phyloP scores from a whole-genome alignment of 1,140 invertebrate species.

The Lysiphlebus fabarum region DNA sequence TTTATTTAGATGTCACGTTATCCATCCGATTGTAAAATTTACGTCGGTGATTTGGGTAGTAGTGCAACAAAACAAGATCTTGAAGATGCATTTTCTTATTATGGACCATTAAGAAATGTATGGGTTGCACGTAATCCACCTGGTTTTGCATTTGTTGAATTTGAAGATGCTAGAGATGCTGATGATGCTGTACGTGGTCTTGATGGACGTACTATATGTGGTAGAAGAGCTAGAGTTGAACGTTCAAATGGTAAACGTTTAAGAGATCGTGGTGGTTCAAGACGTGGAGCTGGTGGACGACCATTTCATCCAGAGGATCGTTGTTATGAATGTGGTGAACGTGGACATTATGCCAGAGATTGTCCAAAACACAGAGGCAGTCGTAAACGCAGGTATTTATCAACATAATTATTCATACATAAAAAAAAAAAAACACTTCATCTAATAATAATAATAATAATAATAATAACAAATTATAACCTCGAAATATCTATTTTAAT shows the following conservation, averaged over 20 bases:
- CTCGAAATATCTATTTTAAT: too few species aligned
- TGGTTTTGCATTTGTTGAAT: constrained; percentile 95
- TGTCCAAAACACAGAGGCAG: constrained; percentile 65
- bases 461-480: not conserved
- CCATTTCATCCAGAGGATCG: constrained; percentile 79
- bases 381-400: constrained; percentile 59
- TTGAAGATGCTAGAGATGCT: constrained; percentile 85
- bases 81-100: constrained; percentile 92
- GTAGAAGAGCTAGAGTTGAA: constrained; percentile 86
- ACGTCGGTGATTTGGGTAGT: constrained; percentile 90
- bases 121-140: constrained; percentile 93
- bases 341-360: constrained; percentile 88
- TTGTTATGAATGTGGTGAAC: constrained; percentile 89
- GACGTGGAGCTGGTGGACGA: constrained; percentile 61
- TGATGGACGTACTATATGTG: constrained; percentile 80
- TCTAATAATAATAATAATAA: not conserved
- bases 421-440: constrained; percentile 5
- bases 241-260: constrained; percentile 77
- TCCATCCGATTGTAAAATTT: constrained; percentile 89
- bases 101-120: constrained; percentile 88
- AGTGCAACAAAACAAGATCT: constrained; percentile 87
- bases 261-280: constrained; percentile 44
- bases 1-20: constrained; percentile 75
- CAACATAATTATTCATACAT: constrained; percentile 9
- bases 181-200: constrained; percentile 82